Base-by-base conservation (phyloP, 1,140 invertebrate species). In the Thaumetopoea pityocampa region DNA sequence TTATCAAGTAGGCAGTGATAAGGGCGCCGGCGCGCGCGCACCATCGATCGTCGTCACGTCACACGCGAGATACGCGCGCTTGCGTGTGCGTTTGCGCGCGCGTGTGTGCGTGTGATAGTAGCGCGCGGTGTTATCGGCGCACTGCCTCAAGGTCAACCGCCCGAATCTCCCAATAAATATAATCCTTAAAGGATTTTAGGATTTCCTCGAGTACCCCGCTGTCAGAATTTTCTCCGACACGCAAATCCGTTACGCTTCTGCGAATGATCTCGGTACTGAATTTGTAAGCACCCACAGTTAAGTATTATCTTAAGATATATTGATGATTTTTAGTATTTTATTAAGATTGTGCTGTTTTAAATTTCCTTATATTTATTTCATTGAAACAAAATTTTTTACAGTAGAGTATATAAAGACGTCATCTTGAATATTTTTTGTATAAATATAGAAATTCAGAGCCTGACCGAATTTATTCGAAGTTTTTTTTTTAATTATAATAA, bases 1-100 rank as follows among this genome's bases (percentile, higher is more conserved):
- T 74, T 74, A 74, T 73, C 73, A 68, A 66, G 66, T 59, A 61
- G 52, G 54, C 47, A 50, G 34, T 32, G 70, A 74, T 73, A 73
- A 77, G 62, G 51, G 37, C 29, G 38, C 45, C 60, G 52, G 63
- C 51, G 48, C 37, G 29, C 47, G 51, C 62, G 53, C 56, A 66
- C 62, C 59, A 73, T 71, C 67, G 70, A 71, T 77, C 61, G 57
- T 56, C 19, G 58, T 66, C 56, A 52, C 50, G 55, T 66, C 56
- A 46, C 49, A 51, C 51, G 44, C 36, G 51, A 53, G 64, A 64
- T 64, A 69, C n/a, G n/a, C n/a, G n/a, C n/a, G n/a, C n/a, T n/a
- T n/a, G n/a, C n/a, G n/a, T n/a, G n/a, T n/a, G n/a, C n/a, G n/a
- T n/a, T n/a, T n/a, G n/a, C n/a, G n/a, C n/a, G n/a, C n/a, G n/a